Evolutionary conservation across 2,797 vertebrate genomes (phyloP), one percentile per base, ranked within the genome.

Genomic region (Leptodactylus fallax): DNA sequence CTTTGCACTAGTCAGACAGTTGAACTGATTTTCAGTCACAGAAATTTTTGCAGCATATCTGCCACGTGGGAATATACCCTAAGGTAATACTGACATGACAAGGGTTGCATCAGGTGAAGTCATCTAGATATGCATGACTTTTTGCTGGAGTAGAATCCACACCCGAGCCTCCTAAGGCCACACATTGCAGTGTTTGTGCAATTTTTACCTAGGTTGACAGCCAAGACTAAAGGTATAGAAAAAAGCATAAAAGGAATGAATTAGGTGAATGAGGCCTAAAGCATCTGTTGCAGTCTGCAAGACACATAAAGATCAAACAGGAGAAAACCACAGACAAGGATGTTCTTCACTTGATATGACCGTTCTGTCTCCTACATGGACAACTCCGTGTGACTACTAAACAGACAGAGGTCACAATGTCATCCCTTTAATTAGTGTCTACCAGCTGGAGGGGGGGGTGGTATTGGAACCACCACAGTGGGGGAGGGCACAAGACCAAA

Each of bases 341-440:
- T 63, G 72, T 27, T 17, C 92, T 91, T 90, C 85, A 92, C 91
- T 91, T 92, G 87, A 93, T 90, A 58, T 87, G 83, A 85, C 25
- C 49, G 17, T 55, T 92, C 91, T 85, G 80, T 79, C 92, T 95
- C 93, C 93, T 92, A 86, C 91, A 91, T 88, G 90, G 91, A 93
- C 92, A 90, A 87, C 90, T 90, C 91, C 87, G 76, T 87, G 91
- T 89, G 92, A 93, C 92, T 94, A 91, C 91, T 91, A 92, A 95
- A 94, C 90, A 92, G 93, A 88, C 83, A 87, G 90, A 90, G 92
- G 93, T 95, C 93, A 93, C 90, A 69, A 85, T 90, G 91, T 92
- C 91, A 92, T 92, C 92, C 92, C 92, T 94, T 94, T 95, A 94
- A 94, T 95, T 94, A 94, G 92, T 92, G 92, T 93, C 92, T 94